A percentile compares a stretch with the other conserved stretches of the same genome.
Conservation (phyloP, 2,797 vertebrate genomes). For the Pyrocephalus nanus region DNA sequence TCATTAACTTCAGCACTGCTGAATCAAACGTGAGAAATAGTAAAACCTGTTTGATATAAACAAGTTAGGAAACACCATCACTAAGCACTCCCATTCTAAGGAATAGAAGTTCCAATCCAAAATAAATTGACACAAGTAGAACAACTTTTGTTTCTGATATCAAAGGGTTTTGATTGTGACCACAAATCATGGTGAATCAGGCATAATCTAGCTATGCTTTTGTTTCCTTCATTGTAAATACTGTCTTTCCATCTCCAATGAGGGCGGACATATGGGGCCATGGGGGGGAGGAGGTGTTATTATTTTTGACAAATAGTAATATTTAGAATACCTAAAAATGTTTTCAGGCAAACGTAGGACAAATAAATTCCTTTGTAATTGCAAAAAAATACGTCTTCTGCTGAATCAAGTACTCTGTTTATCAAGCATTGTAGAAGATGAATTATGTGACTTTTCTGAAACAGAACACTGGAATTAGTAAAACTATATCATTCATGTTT, state of each 20-base stretch:
- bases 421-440: not conserved
- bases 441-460: not conserved
- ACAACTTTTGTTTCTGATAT: not conserved
- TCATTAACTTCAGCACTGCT: not conserved
- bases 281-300: too few species aligned
- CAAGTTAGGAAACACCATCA: not conserved
- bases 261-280: fast-evolving
- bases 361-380: not conserved
- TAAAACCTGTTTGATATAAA: not conserved
- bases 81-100: not conserved
- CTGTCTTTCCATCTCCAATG: not conserved
- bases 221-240: not conserved
- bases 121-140: not conserved
- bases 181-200: not conserved
- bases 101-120: not conserved
- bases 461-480: not conserved
- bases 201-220: not conserved
- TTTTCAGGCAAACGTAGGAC: not conserved
- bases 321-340: not conserved
- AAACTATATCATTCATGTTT: not conserved
- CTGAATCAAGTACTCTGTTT: not conserved
- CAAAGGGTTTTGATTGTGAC: not conserved
- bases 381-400: not conserved
- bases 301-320: not conserved
- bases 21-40: not conserved